Percentiles rank a stretch among this genome's conserved stretches.
phyloP scores from a whole-genome alignment of 1,140 invertebrate genomes.

The Neodiprion fabricii region DNA sequence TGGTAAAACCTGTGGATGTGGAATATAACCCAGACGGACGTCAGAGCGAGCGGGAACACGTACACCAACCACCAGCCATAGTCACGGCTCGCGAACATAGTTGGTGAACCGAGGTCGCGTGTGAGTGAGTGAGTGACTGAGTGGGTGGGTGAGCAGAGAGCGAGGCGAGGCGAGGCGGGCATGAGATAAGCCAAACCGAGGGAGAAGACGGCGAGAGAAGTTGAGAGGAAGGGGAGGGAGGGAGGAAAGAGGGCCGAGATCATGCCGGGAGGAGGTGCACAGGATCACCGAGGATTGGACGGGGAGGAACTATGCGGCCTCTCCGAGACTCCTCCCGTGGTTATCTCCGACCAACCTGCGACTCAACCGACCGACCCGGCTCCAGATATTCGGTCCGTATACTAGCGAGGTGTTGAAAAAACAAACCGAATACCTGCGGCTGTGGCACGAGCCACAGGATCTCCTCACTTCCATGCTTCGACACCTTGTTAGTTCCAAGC shows the following conservation, averaged over 20 bases:
- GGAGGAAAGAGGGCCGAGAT: neutral
- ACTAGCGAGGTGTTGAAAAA: too few species aligned
- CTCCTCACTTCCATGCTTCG: too few species aligned
- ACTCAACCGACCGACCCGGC: constrained; percentile 49
- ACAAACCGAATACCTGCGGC: too few species aligned
- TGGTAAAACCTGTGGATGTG: neutral
- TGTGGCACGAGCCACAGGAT: too few species aligned
- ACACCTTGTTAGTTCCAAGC: too few species aligned
- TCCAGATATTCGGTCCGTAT: neutral
- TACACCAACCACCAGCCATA: neutral
- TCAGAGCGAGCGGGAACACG: neutral
- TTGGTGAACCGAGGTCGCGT: too few species aligned
- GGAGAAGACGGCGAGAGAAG: constrained; percentile 21
- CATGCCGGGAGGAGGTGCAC: constrained; percentile 28
- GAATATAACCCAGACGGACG: too few species aligned
- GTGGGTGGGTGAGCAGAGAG: neutral
- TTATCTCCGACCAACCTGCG: constrained; percentile 50
- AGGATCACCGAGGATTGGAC: constrained; percentile 59
- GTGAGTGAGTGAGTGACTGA: neutral
- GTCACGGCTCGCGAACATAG: neutral
- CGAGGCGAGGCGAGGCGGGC: neutral
- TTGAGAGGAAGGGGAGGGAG: constrained; percentile 8
- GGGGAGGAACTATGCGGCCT: constrained; percentile 1
- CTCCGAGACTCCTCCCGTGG: constrained; percentile 58
- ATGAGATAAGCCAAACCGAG: neutral